Percentiles rank a stretch among this genome's conserved stretches.
Evolutionary conservation across 1,140 invertebrate species (phyloP).

Genomic region (Nixonia krombeini): DNA sequence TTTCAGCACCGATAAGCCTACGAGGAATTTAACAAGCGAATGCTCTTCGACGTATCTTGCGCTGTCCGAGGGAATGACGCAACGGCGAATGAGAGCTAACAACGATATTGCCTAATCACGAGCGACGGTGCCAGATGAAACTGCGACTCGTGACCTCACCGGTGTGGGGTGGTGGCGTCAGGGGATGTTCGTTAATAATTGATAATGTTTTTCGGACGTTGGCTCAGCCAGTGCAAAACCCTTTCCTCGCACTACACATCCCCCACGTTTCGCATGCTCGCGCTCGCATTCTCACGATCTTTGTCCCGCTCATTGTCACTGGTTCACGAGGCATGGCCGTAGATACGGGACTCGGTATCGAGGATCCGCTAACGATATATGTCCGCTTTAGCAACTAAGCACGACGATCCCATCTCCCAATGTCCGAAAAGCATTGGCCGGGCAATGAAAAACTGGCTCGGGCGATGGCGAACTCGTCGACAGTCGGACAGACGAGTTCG

Average conservation of each 20-base stretch:
- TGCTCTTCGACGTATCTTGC: background rate
- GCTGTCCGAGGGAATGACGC: conserved; percentile 26
- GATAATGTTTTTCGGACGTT: conserved; percentile 70
- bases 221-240: conserved; percentile 37
- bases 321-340: conserved; percentile 71
- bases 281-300: background rate
- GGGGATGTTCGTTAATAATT: conserved; percentile 57
- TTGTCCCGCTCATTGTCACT: conserved; percentile 47
- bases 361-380: conserved; percentile 31
- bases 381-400: conserved; percentile 12
- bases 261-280: conserved; percentile 10
- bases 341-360: conserved; percentile 39
- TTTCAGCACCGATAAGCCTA: conserved; percentile 32
- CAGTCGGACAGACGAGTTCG: too few species aligned
- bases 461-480: too few species aligned
- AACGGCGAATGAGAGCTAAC: conserved; percentile 31
- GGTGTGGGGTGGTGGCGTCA: conserved; percentile 3
- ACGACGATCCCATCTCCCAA: conserved; percentile 40
- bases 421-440: conserved; percentile 68
- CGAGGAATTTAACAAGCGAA: conserved; percentile 28
- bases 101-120: conserved; percentile 40
- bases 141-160: conserved; percentile 44
- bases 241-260: conserved; percentile 4
- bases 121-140: conserved; percentile 39
- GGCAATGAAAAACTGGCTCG: conserved; percentile 1